Evolutionary conservation across 2,888 invertebrate genomes (phyloP), one percentile per base, ranked within the genome.

Genomic region (Andrena chrysosceles): DNA sequence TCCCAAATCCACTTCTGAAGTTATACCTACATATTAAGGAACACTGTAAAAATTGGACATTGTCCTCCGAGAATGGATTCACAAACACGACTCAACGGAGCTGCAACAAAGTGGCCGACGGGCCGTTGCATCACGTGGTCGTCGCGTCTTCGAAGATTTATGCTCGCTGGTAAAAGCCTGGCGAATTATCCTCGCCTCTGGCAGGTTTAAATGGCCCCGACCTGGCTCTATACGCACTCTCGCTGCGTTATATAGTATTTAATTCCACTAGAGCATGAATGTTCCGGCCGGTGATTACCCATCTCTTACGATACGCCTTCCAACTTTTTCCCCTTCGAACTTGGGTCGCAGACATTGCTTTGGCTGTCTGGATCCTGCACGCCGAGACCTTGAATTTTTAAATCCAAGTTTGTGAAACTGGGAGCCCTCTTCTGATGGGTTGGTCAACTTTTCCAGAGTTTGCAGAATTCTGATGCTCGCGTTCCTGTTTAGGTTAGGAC

Each of bases 211-310:
- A 87, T 87, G 77, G 80, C 86, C 77, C 42, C 78, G 70, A 85
- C 77, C 66, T 66, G 70, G 77, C 63, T 59, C 63, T 72, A 42
- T 73, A 80, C 77, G 77, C 84, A 62, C 70, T 49, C 74, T 72
- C 73, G 71, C 75, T 62, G 67, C 67, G 84, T 82, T 20, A 23
- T 26, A 26, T 87, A 86, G 91, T 91, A 92, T 91, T 91, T 91
- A 90, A 92, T 89, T 90, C 90, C 91, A 91, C 89, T 90, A 89
- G 90, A 91, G 90, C 92, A 89, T 90, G 90, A 89, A 91, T 87
- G 91, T 91, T 91, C 90, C 91, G 91, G 86, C 84, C 83, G 84
- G 86, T 90, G 91, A 87, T 88, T 88, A 86, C 88, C 89, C 87
- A 87, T 85, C 88, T 86, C 85, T 87, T 83, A 87, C 89, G 91